Evolutionary conservation across 2,113 vertebrate genomes (phyloP).

Genomic region (Salvelinus sp.): DNA sequence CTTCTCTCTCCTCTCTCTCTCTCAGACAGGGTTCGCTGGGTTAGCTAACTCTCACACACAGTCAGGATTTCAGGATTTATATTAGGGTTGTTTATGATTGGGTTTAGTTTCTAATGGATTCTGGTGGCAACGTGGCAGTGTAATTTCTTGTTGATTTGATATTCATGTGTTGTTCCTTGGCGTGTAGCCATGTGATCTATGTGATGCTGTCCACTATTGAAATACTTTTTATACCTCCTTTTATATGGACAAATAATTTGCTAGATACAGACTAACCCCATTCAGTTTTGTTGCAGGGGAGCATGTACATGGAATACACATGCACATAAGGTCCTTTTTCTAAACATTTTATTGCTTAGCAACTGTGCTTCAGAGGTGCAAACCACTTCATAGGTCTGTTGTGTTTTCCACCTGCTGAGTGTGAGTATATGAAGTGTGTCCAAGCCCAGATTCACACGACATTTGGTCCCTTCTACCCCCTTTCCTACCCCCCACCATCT

Average conservation of each 20-base stretch:
- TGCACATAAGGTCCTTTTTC: background rate
- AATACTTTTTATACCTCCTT: no score
- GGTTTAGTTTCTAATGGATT: conserved; percentile 3
- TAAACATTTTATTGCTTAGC: background rate
- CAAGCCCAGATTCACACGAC: conserved; percentile 33
- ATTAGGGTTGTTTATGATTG: background rate
- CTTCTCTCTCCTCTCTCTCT: background rate
- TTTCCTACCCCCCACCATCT: no score
- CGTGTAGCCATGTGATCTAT: no score
- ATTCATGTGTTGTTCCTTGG: no score
- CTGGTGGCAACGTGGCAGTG: background rate
- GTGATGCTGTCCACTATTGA: no score
- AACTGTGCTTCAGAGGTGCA: background rate
- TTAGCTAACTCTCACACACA: background rate
- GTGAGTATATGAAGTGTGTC: conserved; percentile 48
- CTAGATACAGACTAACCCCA: no score
- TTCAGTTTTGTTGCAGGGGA: no score
- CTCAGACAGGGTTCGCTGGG: background rate
- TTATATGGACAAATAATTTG: no score
- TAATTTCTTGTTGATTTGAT: background rate
- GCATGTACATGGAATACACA: background rate
- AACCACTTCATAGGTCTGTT: background rate
- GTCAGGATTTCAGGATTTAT: background rate
- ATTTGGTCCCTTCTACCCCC: background rate
- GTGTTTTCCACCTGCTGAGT: conserved; percentile 9